Conservation (phyloP, 2,797 vertebrate genomes). For the Pipistrellus nathusii region DNA sequence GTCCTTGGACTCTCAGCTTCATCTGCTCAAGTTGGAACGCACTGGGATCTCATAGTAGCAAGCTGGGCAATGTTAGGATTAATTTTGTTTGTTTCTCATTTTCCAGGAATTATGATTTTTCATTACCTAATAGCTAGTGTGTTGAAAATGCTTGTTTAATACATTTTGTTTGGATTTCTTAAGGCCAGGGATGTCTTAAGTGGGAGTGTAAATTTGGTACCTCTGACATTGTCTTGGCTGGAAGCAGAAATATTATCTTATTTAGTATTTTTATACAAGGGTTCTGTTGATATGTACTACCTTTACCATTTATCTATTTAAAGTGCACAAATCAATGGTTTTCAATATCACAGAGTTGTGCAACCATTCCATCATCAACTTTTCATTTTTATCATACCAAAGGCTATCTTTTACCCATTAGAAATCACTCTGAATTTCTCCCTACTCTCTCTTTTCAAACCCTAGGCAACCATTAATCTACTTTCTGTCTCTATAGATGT, state of each 20-base stretch:
- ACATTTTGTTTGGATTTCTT: constrained; percentile 29
- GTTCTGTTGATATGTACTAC: constrained; percentile 25
- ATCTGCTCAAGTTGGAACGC: background rate
- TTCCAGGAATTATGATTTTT: background rate
- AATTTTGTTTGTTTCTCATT: background rate
- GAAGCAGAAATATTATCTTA: constrained; percentile 39
- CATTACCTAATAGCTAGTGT: background rate
- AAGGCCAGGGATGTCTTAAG: background rate
- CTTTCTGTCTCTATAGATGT: background rate
- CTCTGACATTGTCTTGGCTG: background rate
- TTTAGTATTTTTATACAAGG: constrained; percentile 50
- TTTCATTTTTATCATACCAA: constrained; percentile 29
- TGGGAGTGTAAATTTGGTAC: background rate
- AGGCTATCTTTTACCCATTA: constrained; percentile 27
- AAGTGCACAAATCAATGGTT: background rate
- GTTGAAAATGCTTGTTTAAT: constrained; percentile 32
- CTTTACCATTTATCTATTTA: constrained; percentile 28
- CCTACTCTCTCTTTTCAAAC: background rate
- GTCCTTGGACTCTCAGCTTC: background rate
- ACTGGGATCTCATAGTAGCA: background rate
- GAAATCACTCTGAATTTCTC: background rate
- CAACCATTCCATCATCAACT: background rate
- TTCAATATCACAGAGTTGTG: background rate
- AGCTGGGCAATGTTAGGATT: background rate
- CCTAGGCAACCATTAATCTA: background rate